Base-by-base conservation (phyloP, 1,140 invertebrate species). In the Oppia nitens region DNA sequence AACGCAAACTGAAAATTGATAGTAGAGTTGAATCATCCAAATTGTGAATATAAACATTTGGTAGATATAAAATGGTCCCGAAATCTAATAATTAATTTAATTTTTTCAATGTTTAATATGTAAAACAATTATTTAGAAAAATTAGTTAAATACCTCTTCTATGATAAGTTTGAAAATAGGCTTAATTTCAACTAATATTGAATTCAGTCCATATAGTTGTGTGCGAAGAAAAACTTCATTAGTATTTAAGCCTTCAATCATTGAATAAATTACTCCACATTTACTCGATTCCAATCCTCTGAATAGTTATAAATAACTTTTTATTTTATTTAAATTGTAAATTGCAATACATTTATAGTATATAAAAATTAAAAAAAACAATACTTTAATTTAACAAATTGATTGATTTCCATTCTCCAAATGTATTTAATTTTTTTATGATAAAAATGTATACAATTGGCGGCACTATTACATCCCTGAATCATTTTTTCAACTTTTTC, bases 61-160 rank as follows among this genome's bases (percentile, higher is more conserved):
- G 57, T 73, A 72, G 26, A 74, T 65, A 62, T 74, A 74, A 60
- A 74, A 74, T 21, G 71, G 71, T 52, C 70, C 71, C 17, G 64
- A 59, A 29, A 67, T 66, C 71, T 72, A 56, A 12, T 56, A 62
- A 65, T 48, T 27, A 28, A 53, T 26, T 24, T 49, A 66, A 45
- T 1, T 47, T 14, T 14, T 25, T 25, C 6, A 51, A 51, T 17
- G 54, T 6, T 14, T 48, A 12, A 11, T 21, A 2, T 62, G 23
- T 26, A n/a, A 32, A 20, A 45, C 48, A 53, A 32, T 25, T 25
- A 48, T 50, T 28, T 11, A 62, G 25, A 6, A 51, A 58, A 51
- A 28, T 28, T 23, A 49, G 26, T 12, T 27, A 21, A 29, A 60
- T 60, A 68, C 67, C 56, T 69, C 65, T 26, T 66, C 60, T 11